Conservation (phyloP, 2,113 vertebrate species). For the Peromyscus polionotus region DNA sequence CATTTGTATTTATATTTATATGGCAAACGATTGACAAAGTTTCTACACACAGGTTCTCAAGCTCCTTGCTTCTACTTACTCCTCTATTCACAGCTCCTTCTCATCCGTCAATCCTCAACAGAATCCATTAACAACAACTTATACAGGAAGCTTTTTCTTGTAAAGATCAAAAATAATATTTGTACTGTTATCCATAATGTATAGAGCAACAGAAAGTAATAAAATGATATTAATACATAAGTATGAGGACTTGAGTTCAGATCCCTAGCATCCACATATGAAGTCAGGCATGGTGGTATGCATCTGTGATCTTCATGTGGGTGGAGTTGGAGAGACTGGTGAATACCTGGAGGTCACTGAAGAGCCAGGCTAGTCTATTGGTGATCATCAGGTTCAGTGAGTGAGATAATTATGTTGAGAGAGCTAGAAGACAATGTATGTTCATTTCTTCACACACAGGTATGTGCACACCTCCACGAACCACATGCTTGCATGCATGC, state of each 20-base stretch:
- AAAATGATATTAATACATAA: background rate
- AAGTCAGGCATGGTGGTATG: background rate
- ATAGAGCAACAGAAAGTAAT: conserved; percentile 27
- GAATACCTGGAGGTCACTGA: too few species aligned
- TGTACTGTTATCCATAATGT: background rate
- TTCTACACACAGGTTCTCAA: background rate
- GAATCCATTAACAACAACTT: background rate
- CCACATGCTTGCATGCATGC: background rate
- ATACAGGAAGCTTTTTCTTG: background rate
- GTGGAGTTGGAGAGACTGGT: background rate
- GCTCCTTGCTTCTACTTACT: background rate
- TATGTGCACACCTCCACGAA: background rate
- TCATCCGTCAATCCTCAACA: background rate
- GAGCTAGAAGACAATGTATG: too few species aligned
- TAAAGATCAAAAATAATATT: background rate
- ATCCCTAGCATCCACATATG: too few species aligned
- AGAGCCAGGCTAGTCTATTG: background rate
- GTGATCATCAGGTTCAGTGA: background rate
- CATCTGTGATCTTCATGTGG: fast-evolving
- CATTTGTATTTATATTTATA: background rate
- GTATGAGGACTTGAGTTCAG: background rate
- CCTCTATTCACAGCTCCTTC: background rate
- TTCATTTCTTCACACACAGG: background rate
- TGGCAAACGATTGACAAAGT: background rate
- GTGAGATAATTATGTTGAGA: background rate